Evolutionary conservation across 2,113 vertebrate genomes (phyloP), one percentile per base, ranked within the genome.

Genomic region (Pardalotus punctatus): DNA sequence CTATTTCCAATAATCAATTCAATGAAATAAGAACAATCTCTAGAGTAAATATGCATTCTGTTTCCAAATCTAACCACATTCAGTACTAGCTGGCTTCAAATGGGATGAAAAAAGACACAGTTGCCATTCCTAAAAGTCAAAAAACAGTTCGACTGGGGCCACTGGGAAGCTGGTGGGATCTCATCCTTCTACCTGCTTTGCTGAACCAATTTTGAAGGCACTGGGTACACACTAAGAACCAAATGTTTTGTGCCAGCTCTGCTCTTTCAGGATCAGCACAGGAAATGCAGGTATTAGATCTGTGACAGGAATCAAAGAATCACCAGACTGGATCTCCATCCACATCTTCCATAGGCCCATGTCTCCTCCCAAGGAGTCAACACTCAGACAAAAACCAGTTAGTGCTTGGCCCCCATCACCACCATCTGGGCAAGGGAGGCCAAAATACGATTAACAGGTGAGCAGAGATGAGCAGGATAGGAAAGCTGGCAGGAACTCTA

Each of bases 401-500:
- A 45, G 25, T 43, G 27, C 28, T 35, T 20, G 35, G 51, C 20
- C 72, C 36, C 64, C 43, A 84, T 62, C 66, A 69, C 36, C 72
- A 36, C 21, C 28, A 60, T 62, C 50, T 84, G 79, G 62, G 71
- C 71, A 95, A 45, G 54, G 16, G 53, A 95, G 40, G 70, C 31
- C 50, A 90, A 94, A 94, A n/a, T 40, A 88, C 76, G 84, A 38
- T 25, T 33, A 56, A 78, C 10, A 72, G 36, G 62, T 53, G 45
- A 83, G 28, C 42, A 69, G 91, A 85, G 71, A 86, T 16, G 24
- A 93, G 84, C 69, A 60, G 64, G 54, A 76, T 12, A 81, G 70
- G 76, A 94, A 96, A 93, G 60, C 50, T 33, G 80, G 62, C 90
- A 95, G 48, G 74, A 91, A 85, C 40, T 93, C 20, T 11, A 42